Conservation (phyloP, 2,888 invertebrate genomes). For the Drymonia ruficornis region DNA sequence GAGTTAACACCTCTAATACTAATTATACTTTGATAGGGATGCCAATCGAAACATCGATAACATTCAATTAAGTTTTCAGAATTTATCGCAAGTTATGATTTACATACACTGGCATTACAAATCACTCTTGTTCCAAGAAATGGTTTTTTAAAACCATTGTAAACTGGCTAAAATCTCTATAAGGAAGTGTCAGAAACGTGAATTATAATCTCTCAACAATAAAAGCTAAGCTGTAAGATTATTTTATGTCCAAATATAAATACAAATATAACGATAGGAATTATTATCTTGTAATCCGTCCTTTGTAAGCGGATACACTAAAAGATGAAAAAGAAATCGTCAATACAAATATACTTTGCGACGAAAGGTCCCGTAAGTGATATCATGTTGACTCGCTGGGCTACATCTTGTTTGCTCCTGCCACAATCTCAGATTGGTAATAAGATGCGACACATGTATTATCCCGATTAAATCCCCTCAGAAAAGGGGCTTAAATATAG, state of each 20-base stretch:
- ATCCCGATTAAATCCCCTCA: constrained; percentile 77
- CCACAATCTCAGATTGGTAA: constrained; percentile 81
- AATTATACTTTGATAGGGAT: constrained; percentile 11
- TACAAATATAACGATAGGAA: background rate
- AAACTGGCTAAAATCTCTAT: too few relatives aligned
- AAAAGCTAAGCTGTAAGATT: background rate
- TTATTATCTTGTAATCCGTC: constrained; percentile 31
- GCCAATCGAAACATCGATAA: constrained; percentile 6
- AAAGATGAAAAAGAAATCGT: constrained; percentile 66
- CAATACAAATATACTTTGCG: constrained; percentile 72
- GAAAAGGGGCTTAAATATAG: constrained; percentile 73
- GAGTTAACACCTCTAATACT: constrained; percentile 9
- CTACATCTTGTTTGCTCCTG: constrained; percentile 73
- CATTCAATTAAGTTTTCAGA: constrained; percentile 1
- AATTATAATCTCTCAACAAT: background rate
- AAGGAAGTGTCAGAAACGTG: background rate
- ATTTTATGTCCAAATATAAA: background rate
- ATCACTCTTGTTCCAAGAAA: too few relatives aligned
- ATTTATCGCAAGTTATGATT: background rate
- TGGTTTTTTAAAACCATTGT: too few relatives aligned
- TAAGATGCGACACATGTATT: constrained; percentile 83
- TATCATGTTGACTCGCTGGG: constrained; percentile 76
- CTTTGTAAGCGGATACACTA: constrained; percentile 55
- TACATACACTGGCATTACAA: too few relatives aligned
- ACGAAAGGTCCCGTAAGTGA: constrained; percentile 72